Percentiles rank a stretch among this genome's conserved stretches.
phyloP scores from a whole-genome alignment of 2,888 invertebrate species.

The Ischnus inquisitorius region DNA sequence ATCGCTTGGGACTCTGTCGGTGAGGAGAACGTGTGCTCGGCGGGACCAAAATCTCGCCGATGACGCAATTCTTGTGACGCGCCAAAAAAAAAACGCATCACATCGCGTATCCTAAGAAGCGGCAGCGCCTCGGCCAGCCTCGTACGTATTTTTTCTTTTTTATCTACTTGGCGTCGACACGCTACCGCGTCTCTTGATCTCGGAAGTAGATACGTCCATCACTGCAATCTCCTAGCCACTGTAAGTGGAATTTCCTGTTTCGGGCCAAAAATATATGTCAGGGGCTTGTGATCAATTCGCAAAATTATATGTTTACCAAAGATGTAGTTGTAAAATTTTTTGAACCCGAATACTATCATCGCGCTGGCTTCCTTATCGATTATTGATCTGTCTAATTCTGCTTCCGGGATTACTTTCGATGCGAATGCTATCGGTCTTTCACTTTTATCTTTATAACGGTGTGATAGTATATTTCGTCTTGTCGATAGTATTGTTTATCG shows the following conservation, averaged over 20 bases:
- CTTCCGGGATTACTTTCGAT: background rate
- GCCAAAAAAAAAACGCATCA: too few relatives aligned
- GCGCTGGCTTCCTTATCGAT: slow-evolving; percentile 34
- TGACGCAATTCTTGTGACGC: too few relatives aligned
- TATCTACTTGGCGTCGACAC: too few relatives aligned
- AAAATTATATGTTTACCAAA: slow-evolving; percentile 21
- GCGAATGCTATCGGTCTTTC: slow-evolving; percentile 17
- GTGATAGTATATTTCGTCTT: too few relatives aligned
- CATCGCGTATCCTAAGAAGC: too few relatives aligned
- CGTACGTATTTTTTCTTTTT: too few relatives aligned
- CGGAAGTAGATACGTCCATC: slow-evolving; percentile 48
- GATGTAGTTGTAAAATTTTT: slow-evolving; percentile 40
- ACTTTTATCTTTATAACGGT: slow-evolving; percentile 53
- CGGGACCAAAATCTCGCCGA: too few relatives aligned
- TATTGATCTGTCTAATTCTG: background rate
- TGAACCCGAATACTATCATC: slow-evolving; percentile 43
- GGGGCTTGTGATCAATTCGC: slow-evolving; percentile 15
- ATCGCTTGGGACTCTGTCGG: too few relatives aligned
- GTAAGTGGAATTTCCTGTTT: slow-evolving; percentile 42
- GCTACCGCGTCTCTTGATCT: too few relatives aligned
- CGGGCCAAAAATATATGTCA: slow-evolving; percentile 28
- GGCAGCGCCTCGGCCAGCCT: too few relatives aligned
- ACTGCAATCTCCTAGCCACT: slow-evolving; percentile 35
- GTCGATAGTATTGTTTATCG: too few relatives aligned
- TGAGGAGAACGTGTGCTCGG: too few relatives aligned